Conservation (phyloP, 2,113 vertebrate genomes). For the Vimba vimba region DNA sequence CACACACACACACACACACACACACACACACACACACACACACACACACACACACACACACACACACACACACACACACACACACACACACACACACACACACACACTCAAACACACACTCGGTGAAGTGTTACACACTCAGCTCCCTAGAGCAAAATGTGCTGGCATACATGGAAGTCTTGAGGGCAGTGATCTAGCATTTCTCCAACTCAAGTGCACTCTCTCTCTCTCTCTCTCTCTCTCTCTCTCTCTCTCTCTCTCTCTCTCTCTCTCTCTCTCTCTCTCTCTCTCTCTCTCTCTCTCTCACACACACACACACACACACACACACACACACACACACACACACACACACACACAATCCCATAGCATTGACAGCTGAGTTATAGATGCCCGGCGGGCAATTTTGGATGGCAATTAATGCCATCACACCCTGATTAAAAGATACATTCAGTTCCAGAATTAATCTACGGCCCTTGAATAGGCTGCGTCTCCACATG, state of each 20-base stretch:
- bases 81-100: conserved; percentile 5
- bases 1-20: neutral
- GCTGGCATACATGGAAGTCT: conserved; percentile 25
- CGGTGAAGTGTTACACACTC: neutral
- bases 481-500: conserved; percentile 48
- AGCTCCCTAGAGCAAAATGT: neutral
- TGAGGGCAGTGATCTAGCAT: neutral
- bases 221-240: neutral
- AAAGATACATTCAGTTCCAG: conserved; percentile 41
- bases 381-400: conserved; percentile 8
- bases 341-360: neutral
- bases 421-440: conserved; percentile 23
- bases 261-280: neutral
- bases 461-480: conserved; percentile 54
- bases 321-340: neutral
- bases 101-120: neutral
- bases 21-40: neutral
- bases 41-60: neutral
- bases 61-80: neutral
- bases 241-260: neutral
- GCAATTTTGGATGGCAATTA: neutral
- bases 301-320: neutral
- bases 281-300: neutral
- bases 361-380: conserved; percentile 1
- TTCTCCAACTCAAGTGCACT: neutral